Evolutionary conservation across 2,888 invertebrate genomes (phyloP), one percentile per base, ranked within the genome.

Genomic region (Choreutis nemorana): DNA sequence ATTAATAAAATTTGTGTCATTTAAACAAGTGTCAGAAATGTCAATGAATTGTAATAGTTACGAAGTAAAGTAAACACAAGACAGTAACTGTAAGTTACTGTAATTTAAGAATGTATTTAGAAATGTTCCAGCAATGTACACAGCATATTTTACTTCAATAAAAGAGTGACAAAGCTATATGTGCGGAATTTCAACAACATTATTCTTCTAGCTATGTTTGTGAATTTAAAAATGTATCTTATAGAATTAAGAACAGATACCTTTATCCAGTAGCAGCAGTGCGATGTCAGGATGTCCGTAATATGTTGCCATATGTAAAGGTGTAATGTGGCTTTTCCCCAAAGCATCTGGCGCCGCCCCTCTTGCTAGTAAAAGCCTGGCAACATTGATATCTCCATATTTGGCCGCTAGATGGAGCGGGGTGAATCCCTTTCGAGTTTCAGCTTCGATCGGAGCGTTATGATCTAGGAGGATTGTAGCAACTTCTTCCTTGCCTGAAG

Each of bases 351-450:
- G 87, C 23, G 89, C 87, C 8, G 95, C 94, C 15, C 92, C 94
- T 35, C 91, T 85, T 47, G 94, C 90, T 30, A 99, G 75, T 30
- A 99, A 77, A 33, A 97, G 81, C 36, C 90, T 83, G 1, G 94
- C 95, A 2, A 97, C 91, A 39, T 89, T 89, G 34, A 91, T 86
- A 60, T 94, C 93, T n/a, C 97, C 97, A 63, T 98, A 97, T 63
- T 99, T 99, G 23, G 96, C 91, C 3, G 97, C 97, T 32, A 99
- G 83, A 77, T 99, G 98, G 4, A 99, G 84, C 1, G 98, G 97
- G 0, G 97, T 96, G 78, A 98, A 97, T 6, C 97, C 96, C 79
- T 92, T 93, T 49, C 96, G 95, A 4, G 97, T 98, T n/a, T 94
- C 88, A 1, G 94, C 89, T 41, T 90, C 89, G 30, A 94, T 84